Percentiles rank a stretch among this genome's conserved stretches.
Evolutionary conservation across 1,140 invertebrate species (phyloP).

Genomic region (Orchestia grillus): DNA sequence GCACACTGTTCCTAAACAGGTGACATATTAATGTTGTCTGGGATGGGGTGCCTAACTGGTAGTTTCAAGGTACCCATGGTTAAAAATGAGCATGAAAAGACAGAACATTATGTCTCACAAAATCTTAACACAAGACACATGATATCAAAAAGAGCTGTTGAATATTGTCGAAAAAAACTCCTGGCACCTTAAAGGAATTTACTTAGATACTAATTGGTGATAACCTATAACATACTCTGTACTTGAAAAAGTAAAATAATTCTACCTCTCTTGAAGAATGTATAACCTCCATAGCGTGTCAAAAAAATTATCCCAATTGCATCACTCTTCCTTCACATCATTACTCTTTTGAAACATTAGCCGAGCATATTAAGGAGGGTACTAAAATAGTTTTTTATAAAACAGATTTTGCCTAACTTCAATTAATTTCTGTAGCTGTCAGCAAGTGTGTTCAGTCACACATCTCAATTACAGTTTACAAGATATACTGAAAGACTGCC

Average conservation of each 20-base stretch:
- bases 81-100: neutral
- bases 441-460: neutral
- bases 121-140: neutral
- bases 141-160: neutral
- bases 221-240: neutral
- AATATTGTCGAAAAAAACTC: neutral
- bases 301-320: neutral
- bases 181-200: neutral
- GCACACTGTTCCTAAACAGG: too few species aligned
- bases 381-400: neutral
- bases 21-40: too few species aligned
- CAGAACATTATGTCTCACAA: neutral
- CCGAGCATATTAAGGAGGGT: too few species aligned
- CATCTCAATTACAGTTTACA: neutral
- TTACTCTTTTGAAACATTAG: too few species aligned
- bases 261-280: neutral
- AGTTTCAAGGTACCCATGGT: too few species aligned
- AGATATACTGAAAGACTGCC: too few species aligned
- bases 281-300: neutral
- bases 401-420: neutral
- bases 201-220: neutral
- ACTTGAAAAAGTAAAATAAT: neutral
- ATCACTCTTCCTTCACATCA: too few species aligned
- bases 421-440: neutral
- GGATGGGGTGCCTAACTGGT: too few species aligned